A percentile compares a stretch with the other conserved stretches of the same genome.
Conservation (phyloP, 2,888 invertebrate species). For the Eustalomyia histrio region DNA sequence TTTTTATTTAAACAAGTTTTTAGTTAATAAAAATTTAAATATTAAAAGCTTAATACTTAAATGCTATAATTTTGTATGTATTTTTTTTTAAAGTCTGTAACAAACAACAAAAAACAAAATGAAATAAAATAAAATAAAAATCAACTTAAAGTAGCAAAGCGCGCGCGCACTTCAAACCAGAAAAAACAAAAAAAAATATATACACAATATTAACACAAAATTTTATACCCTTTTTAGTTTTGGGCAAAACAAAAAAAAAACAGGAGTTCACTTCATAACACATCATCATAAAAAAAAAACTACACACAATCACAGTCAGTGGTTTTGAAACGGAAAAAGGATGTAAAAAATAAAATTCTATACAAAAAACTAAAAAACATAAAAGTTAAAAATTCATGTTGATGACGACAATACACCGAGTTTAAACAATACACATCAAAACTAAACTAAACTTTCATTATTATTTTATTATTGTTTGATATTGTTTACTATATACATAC, state of each 20-base stretch:
- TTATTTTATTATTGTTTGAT: background rate
- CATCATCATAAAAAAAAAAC: slow-evolving; percentile 39
- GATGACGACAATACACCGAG: slow-evolving; percentile 55
- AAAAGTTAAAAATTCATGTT: slow-evolving; percentile 56
- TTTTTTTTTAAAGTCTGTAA: slow-evolving; percentile 53
- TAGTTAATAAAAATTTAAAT: slow-evolving; percentile 35
- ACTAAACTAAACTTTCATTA: slow-evolving; percentile 10
- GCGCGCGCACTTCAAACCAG: slow-evolving; percentile 60
- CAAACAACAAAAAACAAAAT: slow-evolving; percentile 5
- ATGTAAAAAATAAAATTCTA: slow-evolving; percentile 59
- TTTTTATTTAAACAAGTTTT: slow-evolving; percentile 43
- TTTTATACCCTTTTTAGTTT: slow-evolving; percentile 40
- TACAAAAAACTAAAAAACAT: slow-evolving; percentile 33
- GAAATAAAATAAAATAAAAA: background rate
- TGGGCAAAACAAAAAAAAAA: background rate
- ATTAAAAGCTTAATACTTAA: slow-evolving; percentile 23
- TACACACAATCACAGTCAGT: slow-evolving; percentile 41
- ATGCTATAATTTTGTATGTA: background rate
- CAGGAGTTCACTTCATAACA: slow-evolving; percentile 58
- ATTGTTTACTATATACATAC: background rate
- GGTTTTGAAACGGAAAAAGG: slow-evolving; percentile 63
- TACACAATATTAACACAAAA: slow-evolving; percentile 5
- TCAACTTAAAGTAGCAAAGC: slow-evolving; percentile 48
- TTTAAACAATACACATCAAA: slow-evolving; percentile 15
- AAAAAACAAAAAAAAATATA: slow-evolving; percentile 22